Conservation (phyloP, 2,113 vertebrate species). For the Patagioenas fasciata region DNA sequence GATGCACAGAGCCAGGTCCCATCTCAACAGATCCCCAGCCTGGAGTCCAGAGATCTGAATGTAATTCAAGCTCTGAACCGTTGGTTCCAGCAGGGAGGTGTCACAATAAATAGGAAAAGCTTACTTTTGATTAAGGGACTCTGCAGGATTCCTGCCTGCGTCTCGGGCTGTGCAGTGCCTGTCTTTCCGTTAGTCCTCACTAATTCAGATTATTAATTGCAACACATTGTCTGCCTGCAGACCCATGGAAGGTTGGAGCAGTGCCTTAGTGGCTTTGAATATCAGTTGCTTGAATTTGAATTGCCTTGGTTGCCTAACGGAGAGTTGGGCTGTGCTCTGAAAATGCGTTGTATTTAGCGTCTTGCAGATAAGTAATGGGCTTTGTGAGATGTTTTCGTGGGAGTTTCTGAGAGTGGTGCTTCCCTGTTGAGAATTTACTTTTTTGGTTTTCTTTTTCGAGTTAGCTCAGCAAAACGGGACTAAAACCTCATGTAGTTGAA, state of each 20-base stretch:
- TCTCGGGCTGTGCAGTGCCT: neutral
- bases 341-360: neutral
- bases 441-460: neutral
- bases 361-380: neutral
- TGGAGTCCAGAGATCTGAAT: neutral
- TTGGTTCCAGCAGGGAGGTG: constrained; percentile 64
- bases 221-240: neutral
- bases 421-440: neutral
- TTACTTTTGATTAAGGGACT: neutral
- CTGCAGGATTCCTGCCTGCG: neutral
- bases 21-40: constrained; percentile 66
- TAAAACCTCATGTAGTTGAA: neutral
- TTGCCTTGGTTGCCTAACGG: neutral
- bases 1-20: neutral
- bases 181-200: fast-evolving
- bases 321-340: neutral
- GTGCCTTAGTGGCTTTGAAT: neutral
- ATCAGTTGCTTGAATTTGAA: neutral
- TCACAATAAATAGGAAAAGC: neutral
- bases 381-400: neutral
- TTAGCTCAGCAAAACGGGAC: neutral
- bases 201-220: neutral
- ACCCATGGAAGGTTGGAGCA: neutral
- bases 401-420: neutral
- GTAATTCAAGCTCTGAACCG: constrained; percentile 11